Conservation (phyloP, 1,140 invertebrate species). For the Grapholita molesta region DNA sequence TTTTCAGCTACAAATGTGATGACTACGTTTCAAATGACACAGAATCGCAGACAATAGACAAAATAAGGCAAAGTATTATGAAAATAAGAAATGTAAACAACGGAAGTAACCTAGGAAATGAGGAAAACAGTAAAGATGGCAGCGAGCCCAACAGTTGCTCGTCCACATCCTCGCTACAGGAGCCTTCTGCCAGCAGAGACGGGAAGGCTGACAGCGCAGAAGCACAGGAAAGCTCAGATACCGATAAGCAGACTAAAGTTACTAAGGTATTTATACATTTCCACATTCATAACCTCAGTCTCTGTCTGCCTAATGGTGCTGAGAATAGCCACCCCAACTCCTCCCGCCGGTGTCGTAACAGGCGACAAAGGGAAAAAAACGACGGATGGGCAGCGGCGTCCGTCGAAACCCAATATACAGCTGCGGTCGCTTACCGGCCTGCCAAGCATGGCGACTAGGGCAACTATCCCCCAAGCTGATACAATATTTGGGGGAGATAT, state of each 20-base stretch:
- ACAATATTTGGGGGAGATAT: too few species aligned
- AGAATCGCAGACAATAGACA: conserved; percentile 80
- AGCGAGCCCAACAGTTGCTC: conserved; percentile 35
- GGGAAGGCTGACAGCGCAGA: conserved; percentile 38
- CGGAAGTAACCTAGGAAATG: conserved; percentile 35
- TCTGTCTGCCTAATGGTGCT: too few species aligned
- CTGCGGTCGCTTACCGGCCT: too few species aligned
- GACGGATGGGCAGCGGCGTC: too few species aligned
- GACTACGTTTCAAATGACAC: conserved; percentile 89
- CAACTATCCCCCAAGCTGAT: too few species aligned
- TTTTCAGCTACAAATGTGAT: conserved; percentile 88
- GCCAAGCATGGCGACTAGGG: too few species aligned
- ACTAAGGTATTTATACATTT: not conserved
- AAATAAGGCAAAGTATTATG: conserved; percentile 79
- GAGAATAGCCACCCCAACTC: too few species aligned
- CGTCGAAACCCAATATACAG: too few species aligned
- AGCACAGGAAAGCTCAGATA: not conserved
- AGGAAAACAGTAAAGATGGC: conserved; percentile 43
- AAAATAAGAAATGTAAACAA: conserved; percentile 55
- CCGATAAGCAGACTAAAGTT: not conserved
- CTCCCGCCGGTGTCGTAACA: too few species aligned
- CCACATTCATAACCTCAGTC: too few species aligned
- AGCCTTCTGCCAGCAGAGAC: conserved; percentile 35
- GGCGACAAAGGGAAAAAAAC: too few species aligned
- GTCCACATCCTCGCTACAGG: conserved; percentile 37